phyloP scores from a whole-genome alignment of 2,797 vertebrate genomes.

The Champsocephalus gunnari region DNA sequence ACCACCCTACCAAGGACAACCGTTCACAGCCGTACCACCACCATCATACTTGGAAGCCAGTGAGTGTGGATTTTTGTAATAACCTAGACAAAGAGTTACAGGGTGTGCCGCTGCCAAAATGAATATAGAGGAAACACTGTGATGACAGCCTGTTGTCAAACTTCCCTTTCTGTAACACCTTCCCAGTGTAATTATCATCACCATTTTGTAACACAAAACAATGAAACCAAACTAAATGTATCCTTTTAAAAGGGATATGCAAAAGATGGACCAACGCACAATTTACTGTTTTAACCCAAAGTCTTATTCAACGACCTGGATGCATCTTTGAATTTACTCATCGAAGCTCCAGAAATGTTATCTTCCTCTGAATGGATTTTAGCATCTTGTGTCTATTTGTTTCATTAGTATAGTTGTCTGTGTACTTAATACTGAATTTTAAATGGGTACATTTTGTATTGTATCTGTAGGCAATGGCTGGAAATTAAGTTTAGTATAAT shows the following conservation, averaged over 20 bases:
- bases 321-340: too few species aligned
- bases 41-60: constrained; percentile 80
- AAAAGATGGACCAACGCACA: too few species aligned
- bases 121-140: too few species aligned
- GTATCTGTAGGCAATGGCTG: background rate
- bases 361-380: too few species aligned
- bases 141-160: background rate
- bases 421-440: background rate
- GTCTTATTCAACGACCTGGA: too few species aligned
- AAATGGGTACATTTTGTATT: background rate
- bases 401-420: background rate
- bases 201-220: background rate
- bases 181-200: background rate
- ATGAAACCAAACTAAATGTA: background rate
- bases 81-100: background rate
- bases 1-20: constrained; percentile 66
- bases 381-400: background rate
- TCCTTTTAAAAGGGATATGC: too few species aligned
- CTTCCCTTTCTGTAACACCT: background rate
- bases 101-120: too few species aligned
- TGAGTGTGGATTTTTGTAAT: constrained; percentile 56
- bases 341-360: too few species aligned
- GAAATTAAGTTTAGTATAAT: background rate
- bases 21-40: constrained; percentile 57
- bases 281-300: too few species aligned